Base-by-base conservation (phyloP, 2,888 invertebrate genomes). In the Pandemis cinnamomeana region DNA sequence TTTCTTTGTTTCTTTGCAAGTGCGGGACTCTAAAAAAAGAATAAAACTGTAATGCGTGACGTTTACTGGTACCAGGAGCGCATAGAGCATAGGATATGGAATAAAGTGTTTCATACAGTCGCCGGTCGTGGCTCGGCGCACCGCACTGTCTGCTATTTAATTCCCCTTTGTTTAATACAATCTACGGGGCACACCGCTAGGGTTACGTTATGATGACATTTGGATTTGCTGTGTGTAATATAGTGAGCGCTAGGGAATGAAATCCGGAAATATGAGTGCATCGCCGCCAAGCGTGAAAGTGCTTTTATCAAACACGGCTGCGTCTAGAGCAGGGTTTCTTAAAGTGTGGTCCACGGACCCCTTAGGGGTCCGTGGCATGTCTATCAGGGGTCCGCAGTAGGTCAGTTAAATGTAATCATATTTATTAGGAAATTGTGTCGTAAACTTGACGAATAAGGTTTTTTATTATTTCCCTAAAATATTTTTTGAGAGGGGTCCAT, bases 201-300 rank as follows among this genome's bases (percentile, higher is more conserved):
- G 85, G 89, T 87, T 84, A 85, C 85, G 85, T 87, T 90, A 88
- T 85, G 86, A 88, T 87, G 88, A 89, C 89, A 87, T 88, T 83
- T 81, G 81, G 81, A 82, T 83, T 82, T 83, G 77, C 80, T 75
- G 77, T 78, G 78, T 85, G 83, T 86, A 86, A 86, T 86, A 86
- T 84, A 85, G 83, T 82, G 83, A 80, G 82, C 84, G 82, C 78
- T 76, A 80, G 81, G 79, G 82, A 85, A 89, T 88, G 84, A 87
- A 84, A 85, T 84, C 86, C 85, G 86, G 86, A 89, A 87, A 88
- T 89, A 89, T 87, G 84, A 86, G 87, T 87, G 87, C 87, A 87
- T 85, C 82, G 81, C 80, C 81, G 82, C 80, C 71, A 82, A 78
- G 81, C 81, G 79, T 81, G 81, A 83, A 82, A 76, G 67, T 71